phyloP scores from a whole-genome alignment of 2,113 vertebrate genomes.

The Petromus typicus region DNA sequence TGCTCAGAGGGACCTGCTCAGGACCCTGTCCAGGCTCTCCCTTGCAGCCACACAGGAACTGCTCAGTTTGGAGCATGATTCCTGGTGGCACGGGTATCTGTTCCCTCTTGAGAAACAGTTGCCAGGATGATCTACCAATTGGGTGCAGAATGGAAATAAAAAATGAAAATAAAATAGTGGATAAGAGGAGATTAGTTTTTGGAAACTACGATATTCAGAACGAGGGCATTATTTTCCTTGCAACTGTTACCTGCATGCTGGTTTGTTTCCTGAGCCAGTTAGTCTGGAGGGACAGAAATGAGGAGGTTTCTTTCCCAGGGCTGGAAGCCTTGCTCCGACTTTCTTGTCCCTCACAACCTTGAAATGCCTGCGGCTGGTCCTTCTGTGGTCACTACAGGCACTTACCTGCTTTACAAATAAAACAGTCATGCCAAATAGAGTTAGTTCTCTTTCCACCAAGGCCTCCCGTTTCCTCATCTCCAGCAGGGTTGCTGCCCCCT shows the following conservation, averaged over 20 bases:
- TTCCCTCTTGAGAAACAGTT: not conserved
- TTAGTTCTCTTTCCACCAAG: not conserved
- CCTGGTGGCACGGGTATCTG: not conserved
- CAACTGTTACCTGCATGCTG: not conserved
- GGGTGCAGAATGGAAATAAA: not conserved
- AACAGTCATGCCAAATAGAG: not conserved
- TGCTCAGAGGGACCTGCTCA: not conserved
- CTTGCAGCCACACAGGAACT: accelerated
- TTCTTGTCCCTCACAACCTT: not conserved
- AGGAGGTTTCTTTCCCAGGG: not conserved
- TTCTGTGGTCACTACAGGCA: not conserved
- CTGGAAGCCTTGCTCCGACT: not conserved
- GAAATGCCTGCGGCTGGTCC: constrained; percentile 10
- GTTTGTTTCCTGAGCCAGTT: not conserved
- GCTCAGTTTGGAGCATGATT: not conserved
- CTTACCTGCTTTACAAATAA: not conserved
- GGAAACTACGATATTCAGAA: not conserved
- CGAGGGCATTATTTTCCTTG: not conserved
- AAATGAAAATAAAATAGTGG: not conserved
- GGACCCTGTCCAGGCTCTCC: accelerated
- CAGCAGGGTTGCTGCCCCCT: not conserved
- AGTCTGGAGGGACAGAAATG: not conserved
- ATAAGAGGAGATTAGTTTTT: not conserved
- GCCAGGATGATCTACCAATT: not conserved
- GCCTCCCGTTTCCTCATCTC: not conserved